These are phyloP conservation scores for Platyscapa corneri DNA, from an alignment of 1,140 invertebrate genomes.

Conservation along the genomic window DNA sequence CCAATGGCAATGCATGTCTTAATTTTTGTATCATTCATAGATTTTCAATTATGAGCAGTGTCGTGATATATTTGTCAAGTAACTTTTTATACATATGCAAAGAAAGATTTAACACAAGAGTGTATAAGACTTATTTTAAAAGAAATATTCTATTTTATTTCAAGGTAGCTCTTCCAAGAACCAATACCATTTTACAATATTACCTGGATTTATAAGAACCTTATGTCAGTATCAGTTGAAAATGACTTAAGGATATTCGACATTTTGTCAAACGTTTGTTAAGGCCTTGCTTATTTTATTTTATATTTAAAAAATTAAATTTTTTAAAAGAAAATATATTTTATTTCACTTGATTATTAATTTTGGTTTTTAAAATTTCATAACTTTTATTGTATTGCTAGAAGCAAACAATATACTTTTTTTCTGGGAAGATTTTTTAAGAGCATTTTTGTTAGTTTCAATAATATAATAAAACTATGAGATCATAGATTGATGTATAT, in stretches of 20 bases:
- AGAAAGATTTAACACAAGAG: constrained; percentile 32
- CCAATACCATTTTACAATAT: constrained; percentile 61
- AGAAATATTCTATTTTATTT: constrained; percentile 8
- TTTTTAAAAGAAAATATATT: neutral
- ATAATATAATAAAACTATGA: constrained; percentile 2
- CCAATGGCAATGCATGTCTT: neutral
- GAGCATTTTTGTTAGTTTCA: neutral
- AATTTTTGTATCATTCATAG: constrained; percentile 8
- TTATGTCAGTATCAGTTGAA: constrained; percentile 57
- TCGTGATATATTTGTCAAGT: neutral
- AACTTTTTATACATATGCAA: neutral
- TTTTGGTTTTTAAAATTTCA: constrained; percentile 22
- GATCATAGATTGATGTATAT: neutral
- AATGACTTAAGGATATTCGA: constrained; percentile 59
- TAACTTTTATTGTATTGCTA: constrained; percentile 10
- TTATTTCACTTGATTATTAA: neutral
- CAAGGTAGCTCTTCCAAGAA: constrained; percentile 54
- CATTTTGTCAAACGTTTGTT: constrained; percentile 31
- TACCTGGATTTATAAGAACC: constrained; percentile 66
- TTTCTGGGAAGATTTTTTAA: neutral
- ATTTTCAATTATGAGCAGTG: neutral
- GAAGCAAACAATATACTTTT: neutral
- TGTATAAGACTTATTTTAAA: constrained; percentile 22
- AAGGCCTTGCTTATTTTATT: constrained; percentile 23
- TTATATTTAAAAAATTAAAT: no score